Conservation (phyloP, 2,797 vertebrate species). For the Pseudomugil tenellus region DNA sequence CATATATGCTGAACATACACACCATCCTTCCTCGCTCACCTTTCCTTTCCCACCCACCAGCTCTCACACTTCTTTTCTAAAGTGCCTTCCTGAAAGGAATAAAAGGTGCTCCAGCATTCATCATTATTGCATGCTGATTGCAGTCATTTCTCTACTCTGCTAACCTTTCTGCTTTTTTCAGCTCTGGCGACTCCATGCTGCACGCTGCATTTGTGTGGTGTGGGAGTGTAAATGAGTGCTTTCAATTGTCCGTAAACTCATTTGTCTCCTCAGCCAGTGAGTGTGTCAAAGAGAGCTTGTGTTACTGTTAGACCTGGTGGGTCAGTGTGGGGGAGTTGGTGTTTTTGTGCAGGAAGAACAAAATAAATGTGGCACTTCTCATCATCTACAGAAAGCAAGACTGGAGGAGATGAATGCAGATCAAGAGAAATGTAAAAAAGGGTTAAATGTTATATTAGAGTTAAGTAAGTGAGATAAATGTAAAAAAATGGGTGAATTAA, state of each 20-base stretch:
- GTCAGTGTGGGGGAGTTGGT: not conserved
- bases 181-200: not conserved
- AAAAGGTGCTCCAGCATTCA: conserved; percentile 53
- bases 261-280: conserved; percentile 27
- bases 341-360: not conserved
- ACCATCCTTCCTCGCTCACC: conserved; percentile 28
- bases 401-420: conserved; percentile 15
- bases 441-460: not conserved
- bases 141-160: conserved; percentile 60
- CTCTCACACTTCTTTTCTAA: conserved; percentile 29
- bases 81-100: conserved; percentile 52
- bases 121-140: conserved; percentile 67
- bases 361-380: conserved; percentile 31
- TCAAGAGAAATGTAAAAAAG: conserved; percentile 2
- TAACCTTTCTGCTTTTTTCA: conserved; percentile 35
- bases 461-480: not conserved
- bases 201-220: conserved; percentile 18
- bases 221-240: not conserved
- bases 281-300: conserved; percentile 19
- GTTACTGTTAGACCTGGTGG: conserved; percentile 9
- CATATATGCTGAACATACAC: conserved; percentile 6
- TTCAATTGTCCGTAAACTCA: conserved; percentile 12
- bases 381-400: not conserved
- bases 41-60: conserved; percentile 15
- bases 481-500: not conserved